Evolutionary conservation across 2,888 invertebrate genomes (phyloP).

Genomic region (Caenorhabditis becei): DNA sequence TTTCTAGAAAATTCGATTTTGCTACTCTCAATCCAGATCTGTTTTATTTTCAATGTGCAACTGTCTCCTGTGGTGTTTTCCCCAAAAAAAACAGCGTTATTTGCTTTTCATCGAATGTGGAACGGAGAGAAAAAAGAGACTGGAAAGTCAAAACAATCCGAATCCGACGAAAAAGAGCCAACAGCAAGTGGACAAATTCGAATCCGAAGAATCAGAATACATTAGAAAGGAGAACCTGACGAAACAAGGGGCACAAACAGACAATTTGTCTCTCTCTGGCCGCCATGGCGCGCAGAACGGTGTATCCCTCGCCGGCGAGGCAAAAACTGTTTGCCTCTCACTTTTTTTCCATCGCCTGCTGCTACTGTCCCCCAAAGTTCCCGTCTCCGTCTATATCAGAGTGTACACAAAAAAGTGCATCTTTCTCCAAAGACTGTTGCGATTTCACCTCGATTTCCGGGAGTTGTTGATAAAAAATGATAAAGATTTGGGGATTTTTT

Average conservation of each 20-base stretch:
- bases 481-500: too few relatives aligned
- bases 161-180: background rate
- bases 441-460: background rate
- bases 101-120: slow-evolving; percentile 2
- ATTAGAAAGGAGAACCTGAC: background rate
- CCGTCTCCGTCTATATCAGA: background rate
- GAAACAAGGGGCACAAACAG: background rate
- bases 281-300: background rate
- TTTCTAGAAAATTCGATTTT: too few relatives aligned
- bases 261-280: background rate
- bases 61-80: background rate
- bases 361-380: background rate
- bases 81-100: background rate
- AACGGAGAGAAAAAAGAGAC: background rate
- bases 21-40: too few relatives aligned
- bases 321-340: slow-evolving; percentile 9
- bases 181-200: background rate
- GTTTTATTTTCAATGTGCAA: background rate
- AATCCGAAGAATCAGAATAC: background rate
- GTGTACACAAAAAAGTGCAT: slow-evolving; percentile 12
- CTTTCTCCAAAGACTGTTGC: background rate
- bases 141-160: slow-evolving; percentile 11
- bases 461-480: background rate
- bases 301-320: background rate
- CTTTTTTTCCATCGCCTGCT: background rate